These are phyloP conservation scores for Apodemia duryi DNA, from an alignment of 2,888 invertebrate genomes.

Conservation along the genomic window DNA sequence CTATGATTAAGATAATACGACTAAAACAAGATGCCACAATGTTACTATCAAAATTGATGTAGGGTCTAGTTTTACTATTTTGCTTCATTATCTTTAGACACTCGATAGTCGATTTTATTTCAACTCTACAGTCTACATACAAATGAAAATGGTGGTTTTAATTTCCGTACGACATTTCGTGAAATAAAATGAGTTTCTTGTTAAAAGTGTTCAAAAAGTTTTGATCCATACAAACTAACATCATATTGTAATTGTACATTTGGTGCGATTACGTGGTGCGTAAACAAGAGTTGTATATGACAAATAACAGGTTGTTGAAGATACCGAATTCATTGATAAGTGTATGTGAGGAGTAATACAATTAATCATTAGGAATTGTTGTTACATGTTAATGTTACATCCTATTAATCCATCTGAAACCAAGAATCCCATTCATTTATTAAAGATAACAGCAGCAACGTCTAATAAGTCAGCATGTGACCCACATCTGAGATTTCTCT, in stretches of 20 bases:
- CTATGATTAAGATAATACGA: constrained; percentile 35
- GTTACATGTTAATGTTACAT: constrained; percentile 15
- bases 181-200: constrained; percentile 47
- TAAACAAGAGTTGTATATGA: constrained; percentile 62
- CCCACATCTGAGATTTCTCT: constrained; percentile 77
- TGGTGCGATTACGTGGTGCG: constrained; percentile 61
- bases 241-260: constrained; percentile 39
- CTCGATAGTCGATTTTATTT: constrained; percentile 43
- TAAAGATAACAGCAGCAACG: constrained; percentile 46
- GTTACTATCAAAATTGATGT: constrained; percentile 1
- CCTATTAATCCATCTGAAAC: not conserved
- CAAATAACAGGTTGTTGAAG: constrained; percentile 78
- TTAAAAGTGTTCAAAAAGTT: constrained; percentile 36
- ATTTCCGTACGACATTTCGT: constrained; percentile 57
- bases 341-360: constrained; percentile 37
- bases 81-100: constrained; percentile 37
- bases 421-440: constrained; percentile 8
- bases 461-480: constrained; percentile 74
- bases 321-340: constrained; percentile 69
- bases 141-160: constrained; percentile 78
- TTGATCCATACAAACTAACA: constrained; percentile 41
- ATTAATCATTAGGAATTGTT: constrained; percentile 14
- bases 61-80: constrained; percentile 22
- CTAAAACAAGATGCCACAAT: constrained; percentile 35
- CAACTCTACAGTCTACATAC: constrained; percentile 56